These are phyloP conservation scores for Julus scanicus DNA, from an alignment of 2,888 invertebrate genomes.

Conservation along the genomic window DNA sequence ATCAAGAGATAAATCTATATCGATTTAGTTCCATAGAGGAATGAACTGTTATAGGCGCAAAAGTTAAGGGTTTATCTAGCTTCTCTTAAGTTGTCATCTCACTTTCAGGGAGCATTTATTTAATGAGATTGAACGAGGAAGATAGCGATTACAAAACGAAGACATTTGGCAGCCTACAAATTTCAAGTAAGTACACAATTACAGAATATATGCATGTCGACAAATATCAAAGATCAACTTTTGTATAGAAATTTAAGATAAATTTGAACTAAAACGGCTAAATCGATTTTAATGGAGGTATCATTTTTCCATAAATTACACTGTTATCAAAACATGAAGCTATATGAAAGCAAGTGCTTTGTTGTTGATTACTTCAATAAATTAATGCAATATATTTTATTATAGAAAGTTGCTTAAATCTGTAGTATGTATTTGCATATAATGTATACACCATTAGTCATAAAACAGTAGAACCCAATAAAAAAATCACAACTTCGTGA, in stretches of 20 bases:
- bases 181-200: background rate
- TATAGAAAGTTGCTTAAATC: no score
- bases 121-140: constrained; percentile 46
- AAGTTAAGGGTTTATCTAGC: constrained; percentile 30
- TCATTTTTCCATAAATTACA: no score
- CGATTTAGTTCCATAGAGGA: background rate
- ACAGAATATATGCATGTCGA: background rate
- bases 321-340: no score
- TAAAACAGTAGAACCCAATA: no score
- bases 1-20: background rate
- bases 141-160: constrained; percentile 17
- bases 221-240: background rate
- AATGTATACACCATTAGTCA: no score
- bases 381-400: no score
- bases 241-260: background rate
- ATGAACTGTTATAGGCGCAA: background rate
- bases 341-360: no score
- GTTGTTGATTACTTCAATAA: no score
- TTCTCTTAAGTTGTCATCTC: constrained; percentile 37
- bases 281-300: no score
- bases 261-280: background rate
- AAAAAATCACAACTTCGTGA: no score
- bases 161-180: background rate
- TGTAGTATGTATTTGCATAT: no score
- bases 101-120: constrained; percentile 32